A percentile compares a stretch with the other conserved stretches of the same genome.
Evolutionary conservation across 2,888 invertebrate species (phyloP).

Genomic region (Heliconius sara): DNA sequence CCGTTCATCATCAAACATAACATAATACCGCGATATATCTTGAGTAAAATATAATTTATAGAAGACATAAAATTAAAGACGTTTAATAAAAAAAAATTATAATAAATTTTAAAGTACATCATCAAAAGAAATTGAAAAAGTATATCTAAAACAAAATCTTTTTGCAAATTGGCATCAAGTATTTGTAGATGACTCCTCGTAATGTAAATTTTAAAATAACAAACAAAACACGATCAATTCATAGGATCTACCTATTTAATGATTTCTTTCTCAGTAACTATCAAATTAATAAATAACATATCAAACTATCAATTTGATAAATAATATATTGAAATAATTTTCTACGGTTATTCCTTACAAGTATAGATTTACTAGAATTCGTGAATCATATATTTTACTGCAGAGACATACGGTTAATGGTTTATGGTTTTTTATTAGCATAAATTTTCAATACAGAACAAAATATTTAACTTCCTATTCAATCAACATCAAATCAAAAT

Average conservation of each 20-base stretch:
- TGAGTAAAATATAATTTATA: no score
- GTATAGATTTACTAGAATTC: background rate
- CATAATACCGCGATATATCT: no score
- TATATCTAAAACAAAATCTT: background rate
- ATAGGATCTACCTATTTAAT: background rate
- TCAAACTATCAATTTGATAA: background rate
- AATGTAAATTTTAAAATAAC: background rate
- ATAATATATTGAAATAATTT: background rate
- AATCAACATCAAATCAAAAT: background rate
- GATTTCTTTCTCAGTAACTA: background rate
- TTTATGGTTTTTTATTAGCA: background rate
- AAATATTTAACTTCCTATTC: background rate
- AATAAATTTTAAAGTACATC: background rate
- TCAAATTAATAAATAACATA: background rate
- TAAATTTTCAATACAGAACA: background rate
- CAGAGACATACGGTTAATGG: background rate
- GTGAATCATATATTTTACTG: background rate
- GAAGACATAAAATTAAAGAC: no score
- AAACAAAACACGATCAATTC: background rate
- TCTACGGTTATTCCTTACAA: background rate
- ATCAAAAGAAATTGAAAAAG: background rate
- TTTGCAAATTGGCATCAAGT: background rate
- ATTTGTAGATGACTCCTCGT: background rate
- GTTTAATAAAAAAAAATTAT: no score
- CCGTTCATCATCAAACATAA: no score